Percentiles rank a stretch among this genome's conserved stretches.
These are phyloP conservation scores for Eilema sororculum DNA, from an alignment of 2,888 invertebrate genomes.

Conservation along the genomic window DNA sequence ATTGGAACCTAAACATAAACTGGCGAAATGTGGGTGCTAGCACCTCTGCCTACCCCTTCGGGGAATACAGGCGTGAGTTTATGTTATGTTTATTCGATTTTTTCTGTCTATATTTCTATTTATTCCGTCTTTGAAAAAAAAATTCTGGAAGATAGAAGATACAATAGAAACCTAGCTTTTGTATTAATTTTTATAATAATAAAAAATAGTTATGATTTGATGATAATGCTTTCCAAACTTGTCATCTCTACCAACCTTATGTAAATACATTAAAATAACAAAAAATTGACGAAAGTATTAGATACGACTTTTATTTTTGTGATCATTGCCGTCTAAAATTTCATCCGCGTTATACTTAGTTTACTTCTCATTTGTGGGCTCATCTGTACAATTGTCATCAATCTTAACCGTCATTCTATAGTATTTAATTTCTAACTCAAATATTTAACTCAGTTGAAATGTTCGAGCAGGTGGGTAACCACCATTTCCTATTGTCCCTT, in stretches of 20 bases:
- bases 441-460: constrained; percentile 68
- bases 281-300: neutral
- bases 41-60: too few relatives aligned
- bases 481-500: constrained; percentile 35
- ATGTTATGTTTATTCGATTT: too few relatives aligned
- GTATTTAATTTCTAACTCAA: constrained; percentile 64
- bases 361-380: constrained; percentile 9
- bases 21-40: too few relatives aligned
- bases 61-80: too few relatives aligned
- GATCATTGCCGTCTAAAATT: neutral
- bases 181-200: too few relatives aligned
- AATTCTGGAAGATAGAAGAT: too few relatives aligned
- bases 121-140: too few relatives aligned
- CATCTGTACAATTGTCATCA: constrained; percentile 59
- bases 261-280: too few relatives aligned
- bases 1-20: too few relatives aligned
- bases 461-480: constrained; percentile 57
- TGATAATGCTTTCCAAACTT: neutral
- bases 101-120: too few relatives aligned
- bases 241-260: too few relatives aligned
- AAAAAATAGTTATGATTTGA: neutral
- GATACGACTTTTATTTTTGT: neutral
- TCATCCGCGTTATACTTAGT: neutral
- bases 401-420: constrained; percentile 63
- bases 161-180: too few relatives aligned